Conservation (phyloP, 2,113 vertebrate species). For the Myocastor coypus region DNA sequence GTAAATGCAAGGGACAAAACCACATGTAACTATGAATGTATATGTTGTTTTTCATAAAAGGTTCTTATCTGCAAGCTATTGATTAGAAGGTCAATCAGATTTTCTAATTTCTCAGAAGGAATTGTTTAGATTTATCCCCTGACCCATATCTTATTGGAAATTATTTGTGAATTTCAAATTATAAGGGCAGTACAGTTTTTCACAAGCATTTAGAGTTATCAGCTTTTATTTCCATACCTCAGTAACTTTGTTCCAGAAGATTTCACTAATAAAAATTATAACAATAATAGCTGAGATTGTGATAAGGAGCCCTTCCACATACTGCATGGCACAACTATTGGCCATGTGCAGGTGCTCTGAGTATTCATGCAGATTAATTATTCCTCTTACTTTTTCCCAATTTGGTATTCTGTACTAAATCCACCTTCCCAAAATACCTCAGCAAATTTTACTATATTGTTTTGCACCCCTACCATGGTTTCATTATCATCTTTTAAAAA, state of each 20-base stretch:
- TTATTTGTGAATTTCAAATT: slow-evolving; percentile 6
- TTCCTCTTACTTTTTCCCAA: slow-evolving; percentile 59
- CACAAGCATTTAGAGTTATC: background rate
- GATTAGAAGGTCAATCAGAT: background rate
- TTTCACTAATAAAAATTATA: slow-evolving; percentile 45
- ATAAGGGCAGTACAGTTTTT: background rate
- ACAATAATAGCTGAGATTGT: background rate
- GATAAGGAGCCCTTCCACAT: background rate
- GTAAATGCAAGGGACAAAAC: background rate
- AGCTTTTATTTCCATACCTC: slow-evolving; percentile 23
- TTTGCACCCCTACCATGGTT: slow-evolving; percentile 41
- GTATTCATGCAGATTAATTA: slow-evolving; percentile 47
- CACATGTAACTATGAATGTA: background rate
- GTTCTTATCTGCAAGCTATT: background rate
- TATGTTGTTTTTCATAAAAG: background rate
- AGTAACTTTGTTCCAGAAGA: background rate
- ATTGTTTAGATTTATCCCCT: background rate
- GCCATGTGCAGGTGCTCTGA: background rate
- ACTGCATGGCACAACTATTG: background rate
- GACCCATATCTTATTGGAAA: slow-evolving; percentile 1
- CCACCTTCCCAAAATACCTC: slow-evolving; percentile 1
- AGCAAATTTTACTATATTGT: slow-evolving; percentile 62
- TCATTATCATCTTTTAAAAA: slow-evolving; percentile 54
- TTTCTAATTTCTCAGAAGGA: background rate
- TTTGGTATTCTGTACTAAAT: slow-evolving; percentile 66